phyloP scores from a whole-genome alignment of 2,888 invertebrate genomes.

The Caprella mutica region DNA sequence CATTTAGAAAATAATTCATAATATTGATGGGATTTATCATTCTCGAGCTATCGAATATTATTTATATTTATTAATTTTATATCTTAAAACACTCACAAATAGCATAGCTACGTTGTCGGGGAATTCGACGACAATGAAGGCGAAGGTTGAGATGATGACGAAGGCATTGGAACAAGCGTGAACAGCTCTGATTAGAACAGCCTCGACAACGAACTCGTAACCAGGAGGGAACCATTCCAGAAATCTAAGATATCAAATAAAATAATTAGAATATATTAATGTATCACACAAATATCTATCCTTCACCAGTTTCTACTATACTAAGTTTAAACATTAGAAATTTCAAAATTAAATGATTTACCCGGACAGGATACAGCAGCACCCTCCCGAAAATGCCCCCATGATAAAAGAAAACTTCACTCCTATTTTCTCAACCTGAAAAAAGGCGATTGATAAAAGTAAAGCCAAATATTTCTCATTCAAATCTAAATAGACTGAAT shows the following conservation, averaged over 20 bases:
- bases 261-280: background rate
- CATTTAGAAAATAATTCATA: background rate
- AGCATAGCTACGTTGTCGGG: slow-evolving; percentile 35
- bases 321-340: too few species aligned
- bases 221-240: slow-evolving; percentile 35
- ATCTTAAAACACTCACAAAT: slow-evolving; percentile 35
- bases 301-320: too few species aligned
- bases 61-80: background rate
- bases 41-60: too few species aligned
- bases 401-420: slow-evolving; percentile 35
- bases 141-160: slow-evolving; percentile 36
- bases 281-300: too few species aligned
- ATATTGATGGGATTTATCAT: too few species aligned
- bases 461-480: too few species aligned
- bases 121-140: slow-evolving; percentile 36
- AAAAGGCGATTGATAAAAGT: background rate
- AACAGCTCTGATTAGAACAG: slow-evolving; percentile 34
- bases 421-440: slow-evolving; percentile 35
- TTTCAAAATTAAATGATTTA: too few species aligned
- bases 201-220: slow-evolving; percentile 31
- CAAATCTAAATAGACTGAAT: slow-evolving; percentile 3
- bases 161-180: slow-evolving; percentile 36
- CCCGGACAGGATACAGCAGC: slow-evolving; percentile 36
- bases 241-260: slow-evolving; percentile 28
- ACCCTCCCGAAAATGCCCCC: slow-evolving; percentile 35